A percentile compares a stretch with the other conserved stretches of the same genome.
Evolutionary conservation across 2,797 vertebrate species (phyloP).

Genomic region (Brachyrhaphis roseni): DNA sequence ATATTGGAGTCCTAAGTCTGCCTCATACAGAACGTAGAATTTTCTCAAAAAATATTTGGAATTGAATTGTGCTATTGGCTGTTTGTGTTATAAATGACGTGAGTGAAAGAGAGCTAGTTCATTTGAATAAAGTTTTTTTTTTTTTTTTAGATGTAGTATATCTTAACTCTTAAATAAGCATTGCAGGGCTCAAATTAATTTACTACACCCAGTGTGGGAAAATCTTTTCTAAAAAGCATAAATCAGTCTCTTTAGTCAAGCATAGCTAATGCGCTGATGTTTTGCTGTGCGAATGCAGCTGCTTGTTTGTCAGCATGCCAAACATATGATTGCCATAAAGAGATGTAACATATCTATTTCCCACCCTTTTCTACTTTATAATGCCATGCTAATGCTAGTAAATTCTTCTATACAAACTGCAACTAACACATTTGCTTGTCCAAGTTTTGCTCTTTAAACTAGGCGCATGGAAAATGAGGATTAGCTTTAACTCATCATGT

Average conservation of each 20-base stretch:
- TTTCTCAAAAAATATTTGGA: conserved; percentile 40
- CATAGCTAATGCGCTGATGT: conserved; percentile 32
- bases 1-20: conserved; percentile 20
- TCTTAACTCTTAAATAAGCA: conserved; percentile 57
- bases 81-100: conserved; percentile 62
- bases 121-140: conserved; percentile 28
- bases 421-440: conserved; percentile 51
- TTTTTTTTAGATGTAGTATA: conserved; percentile 30
- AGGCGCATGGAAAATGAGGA: conserved; percentile 50
- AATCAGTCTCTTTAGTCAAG: conserved; percentile 32
- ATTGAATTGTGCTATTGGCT: conserved; percentile 56
- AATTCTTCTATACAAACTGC: conserved; percentile 41
- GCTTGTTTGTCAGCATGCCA: conserved; percentile 51
- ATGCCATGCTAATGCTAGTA: conserved; percentile 32
- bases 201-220: conserved; percentile 48
- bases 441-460: conserved; percentile 19
- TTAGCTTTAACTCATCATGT: conserved; percentile 27
- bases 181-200: conserved; percentile 38
- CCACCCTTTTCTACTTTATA: conserved; percentile 31
- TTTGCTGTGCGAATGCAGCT: conserved; percentile 37
- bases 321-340: conserved; percentile 52
- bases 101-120: conserved; percentile 37
- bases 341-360: conserved; percentile 45
- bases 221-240: conserved; percentile 28
- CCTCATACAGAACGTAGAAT: conserved; percentile 21